Evolutionary conservation across 2,888 invertebrate genomes (phyloP), one percentile per base, ranked within the genome.

Genomic region (Pardosa pseudoannulata): DNA sequence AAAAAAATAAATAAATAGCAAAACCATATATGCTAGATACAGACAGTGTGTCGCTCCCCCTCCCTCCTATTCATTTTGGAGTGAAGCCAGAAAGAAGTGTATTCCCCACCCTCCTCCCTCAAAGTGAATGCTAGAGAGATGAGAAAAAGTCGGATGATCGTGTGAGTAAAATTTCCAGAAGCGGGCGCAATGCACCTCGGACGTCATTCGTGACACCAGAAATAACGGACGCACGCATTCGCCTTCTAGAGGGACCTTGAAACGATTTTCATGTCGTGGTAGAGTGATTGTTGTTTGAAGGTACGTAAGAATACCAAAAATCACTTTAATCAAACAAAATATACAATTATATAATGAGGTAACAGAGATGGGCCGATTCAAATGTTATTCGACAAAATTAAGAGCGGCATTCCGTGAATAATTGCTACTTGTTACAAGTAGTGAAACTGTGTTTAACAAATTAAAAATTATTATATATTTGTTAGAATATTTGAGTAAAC

Each of bases 151-250:
- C 64, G 64, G 27, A 64, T 29, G 64, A 64, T 64, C 64, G 19
- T 67, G 32, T 67, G 31, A 19, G 32, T 7, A 31, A 32, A 67
- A 32, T 32, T 67, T 67, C 32, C 27, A n/a, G 31, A 32, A 32
- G 32, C 32, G 32, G 16, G 67, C 67, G 67, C 67, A 67, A 67
- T 67, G 67, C 67, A 67, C 67, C 32, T 67, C 67, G 67, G 67
- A 67, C 32, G 67, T 29, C 67, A 67, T 56, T 56, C 23, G 56
- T 56, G 56, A 56, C 56, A 56, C 56, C 23, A 19, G 56, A 56
- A 56, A 56, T 56, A 56, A 56, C 56, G 56, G 56, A 56, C 23
- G 56, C 56, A 56, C 56, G 16, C 36, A 9, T 5, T 7, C 36
- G 36, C 9, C 46, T 56, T 56, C 23, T 5, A 11, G 16, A 23